Conservation (phyloP, 2,888 invertebrate species). For the Galerucella nymphaeae region DNA sequence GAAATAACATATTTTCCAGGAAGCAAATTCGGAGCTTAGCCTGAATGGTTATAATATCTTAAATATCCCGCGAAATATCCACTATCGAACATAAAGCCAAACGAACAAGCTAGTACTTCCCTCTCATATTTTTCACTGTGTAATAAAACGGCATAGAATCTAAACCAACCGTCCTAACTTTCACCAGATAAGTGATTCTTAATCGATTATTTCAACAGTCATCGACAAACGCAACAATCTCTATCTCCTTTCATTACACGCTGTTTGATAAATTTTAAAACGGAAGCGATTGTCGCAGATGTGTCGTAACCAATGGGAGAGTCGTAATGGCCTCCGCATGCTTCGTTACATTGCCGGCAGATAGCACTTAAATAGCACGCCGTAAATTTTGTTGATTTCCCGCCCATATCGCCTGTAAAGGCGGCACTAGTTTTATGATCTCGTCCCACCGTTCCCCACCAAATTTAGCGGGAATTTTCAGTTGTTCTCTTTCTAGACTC, state of each 20-base stretch:
- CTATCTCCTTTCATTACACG: constrained; percentile 45
- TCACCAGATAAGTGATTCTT: constrained; percentile 53
- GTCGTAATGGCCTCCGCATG: constrained; percentile 71
- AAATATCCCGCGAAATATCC: constrained; percentile 64
- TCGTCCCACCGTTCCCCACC: constrained; percentile 59
- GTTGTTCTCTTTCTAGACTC: constrained; percentile 35
- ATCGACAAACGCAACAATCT: constrained; percentile 63
- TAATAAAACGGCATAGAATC: constrained; percentile 50
- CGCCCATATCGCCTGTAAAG: constrained; percentile 70
- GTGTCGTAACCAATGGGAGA: constrained; percentile 68
- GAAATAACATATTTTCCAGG: constrained; percentile 54
- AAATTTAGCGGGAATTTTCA: constrained; percentile 46
- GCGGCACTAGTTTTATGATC: constrained; percentile 68
- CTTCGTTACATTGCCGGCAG: constrained; percentile 68
- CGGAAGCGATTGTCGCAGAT: constrained; percentile 50
- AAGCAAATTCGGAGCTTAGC: constrained; percentile 55
- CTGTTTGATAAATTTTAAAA: constrained; percentile 9
- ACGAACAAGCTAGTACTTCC: constrained; percentile 47
- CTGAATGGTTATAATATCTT: constrained; percentile 59
- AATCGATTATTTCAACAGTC: constrained; percentile 66
- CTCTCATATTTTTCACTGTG: constrained; percentile 46
- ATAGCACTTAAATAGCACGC: constrained; percentile 69
- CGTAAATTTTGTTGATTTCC: constrained; percentile 68
- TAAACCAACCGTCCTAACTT: constrained; percentile 59
- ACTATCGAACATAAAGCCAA: constrained; percentile 45